phyloP scores from a whole-genome alignment of 2,113 vertebrate genomes.

The Oreochromis tanganicae region DNA sequence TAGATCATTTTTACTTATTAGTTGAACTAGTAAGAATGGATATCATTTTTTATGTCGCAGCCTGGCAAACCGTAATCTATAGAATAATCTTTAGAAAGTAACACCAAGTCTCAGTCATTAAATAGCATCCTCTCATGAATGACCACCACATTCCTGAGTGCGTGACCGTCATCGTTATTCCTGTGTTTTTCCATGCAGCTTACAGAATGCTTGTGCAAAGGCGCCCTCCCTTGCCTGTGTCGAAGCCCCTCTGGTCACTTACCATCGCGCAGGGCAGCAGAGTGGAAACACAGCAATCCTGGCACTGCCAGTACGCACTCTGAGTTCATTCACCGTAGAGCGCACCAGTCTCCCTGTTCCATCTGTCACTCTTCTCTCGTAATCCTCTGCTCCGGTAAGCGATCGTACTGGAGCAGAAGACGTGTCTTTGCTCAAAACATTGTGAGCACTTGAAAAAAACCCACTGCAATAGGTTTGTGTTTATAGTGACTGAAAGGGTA shows the following conservation, averaged over 20 bases:
- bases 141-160: neutral
- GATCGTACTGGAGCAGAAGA: slow-evolving; percentile 4
- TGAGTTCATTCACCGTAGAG: slow-evolving; percentile 14
- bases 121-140: neutral
- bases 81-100: neutral
- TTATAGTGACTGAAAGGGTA: neutral
- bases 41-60: neutral
- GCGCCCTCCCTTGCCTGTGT: neutral
- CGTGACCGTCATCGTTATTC: neutral
- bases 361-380: slow-evolving; percentile 47
- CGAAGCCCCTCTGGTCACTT: slow-evolving; percentile 2
- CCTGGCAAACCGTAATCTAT: neutral
- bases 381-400: slow-evolving; percentile 33
- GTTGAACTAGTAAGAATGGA: neutral
- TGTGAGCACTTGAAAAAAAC: neutral
- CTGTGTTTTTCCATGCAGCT: neutral
- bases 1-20: neutral
- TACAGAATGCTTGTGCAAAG: neutral
- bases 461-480: neutral
- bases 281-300: slow-evolving; percentile 46
- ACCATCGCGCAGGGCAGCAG: slow-evolving; percentile 4
- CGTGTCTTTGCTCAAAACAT: neutral
- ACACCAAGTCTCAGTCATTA: neutral
- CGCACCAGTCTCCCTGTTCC: slow-evolving; percentile 28
- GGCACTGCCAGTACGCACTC: slow-evolving; percentile 10